These are phyloP conservation scores for Xenopus laevis DNA, from an alignment of 2,113 vertebrate species.

Conservation along the genomic window DNA sequence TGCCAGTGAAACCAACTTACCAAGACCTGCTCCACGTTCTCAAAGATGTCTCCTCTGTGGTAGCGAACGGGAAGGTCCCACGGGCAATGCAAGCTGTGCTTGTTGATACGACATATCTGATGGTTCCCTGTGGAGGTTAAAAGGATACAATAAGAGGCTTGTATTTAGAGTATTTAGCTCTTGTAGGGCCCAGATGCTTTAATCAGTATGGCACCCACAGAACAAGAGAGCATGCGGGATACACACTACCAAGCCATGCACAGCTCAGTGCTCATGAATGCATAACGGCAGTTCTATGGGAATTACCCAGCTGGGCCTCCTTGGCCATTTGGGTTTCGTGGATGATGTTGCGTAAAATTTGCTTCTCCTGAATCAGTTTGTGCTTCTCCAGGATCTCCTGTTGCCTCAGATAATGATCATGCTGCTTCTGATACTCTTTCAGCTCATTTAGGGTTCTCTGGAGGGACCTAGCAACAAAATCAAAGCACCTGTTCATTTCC, in stretches of 20 bases:
- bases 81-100: conserved; percentile 85
- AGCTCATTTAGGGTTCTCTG: conserved; percentile 95
- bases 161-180: no score
- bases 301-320: conserved; percentile 90
- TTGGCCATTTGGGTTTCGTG: conserved; percentile 98
- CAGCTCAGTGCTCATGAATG: no score
- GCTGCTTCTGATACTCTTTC: conserved; percentile 98
- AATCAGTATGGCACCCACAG: no score
- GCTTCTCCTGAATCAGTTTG: conserved; percentile 94
- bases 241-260: no score
- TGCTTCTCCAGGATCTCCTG: conserved; percentile 95
- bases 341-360: conserved; percentile 94
- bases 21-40: conserved; percentile 90
- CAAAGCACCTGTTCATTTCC: not conserved
- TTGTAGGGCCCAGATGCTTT: no score
- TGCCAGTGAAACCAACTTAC: conserved; percentile 59
- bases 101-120: conserved; percentile 88
- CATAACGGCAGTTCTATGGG: no score
- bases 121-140: conserved; percentile 77
- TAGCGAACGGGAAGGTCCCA: conserved; percentile 95
- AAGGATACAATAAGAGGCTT: no score
- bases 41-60: conserved; percentile 90
- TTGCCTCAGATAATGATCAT: conserved; percentile 94
- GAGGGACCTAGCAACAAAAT: conserved; percentile 75
- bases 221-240: no score